These are phyloP conservation scores for Sphaerophoria rueppellii DNA, from an alignment of 2,888 invertebrate genomes.

Conservation along the genomic window DNA sequence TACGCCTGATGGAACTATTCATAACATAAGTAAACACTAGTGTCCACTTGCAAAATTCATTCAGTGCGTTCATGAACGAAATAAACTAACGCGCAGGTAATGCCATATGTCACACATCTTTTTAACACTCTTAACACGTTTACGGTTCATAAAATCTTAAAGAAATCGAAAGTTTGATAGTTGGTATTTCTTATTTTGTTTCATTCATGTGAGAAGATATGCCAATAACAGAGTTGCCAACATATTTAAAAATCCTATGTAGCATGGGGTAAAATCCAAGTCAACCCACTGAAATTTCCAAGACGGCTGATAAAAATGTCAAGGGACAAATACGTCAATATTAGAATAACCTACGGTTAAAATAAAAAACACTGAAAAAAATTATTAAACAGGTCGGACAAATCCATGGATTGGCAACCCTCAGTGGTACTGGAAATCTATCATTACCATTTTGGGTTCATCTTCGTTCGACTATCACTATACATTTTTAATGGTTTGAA, in stretches of 20 bases:
- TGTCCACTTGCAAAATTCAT: conserved; percentile 55
- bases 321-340: too few relatives aligned
- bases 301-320: background rate
- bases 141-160: conserved; percentile 26
- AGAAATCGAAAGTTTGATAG: conserved; percentile 63
- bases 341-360: background rate
- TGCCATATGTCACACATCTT: conserved; percentile 63
- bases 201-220: conserved; percentile 1
- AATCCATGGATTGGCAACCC: background rate
- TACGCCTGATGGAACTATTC: too few relatives aligned
- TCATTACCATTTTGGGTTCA: conserved; percentile 23
- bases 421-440: background rate
- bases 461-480: conserved; percentile 19
- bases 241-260: too few relatives aligned
- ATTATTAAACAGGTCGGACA: background rate
- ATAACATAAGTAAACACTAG: background rate
- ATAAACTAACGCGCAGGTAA: conserved; percentile 35
- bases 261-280: too few relatives aligned
- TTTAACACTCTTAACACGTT: conserved; percentile 63
- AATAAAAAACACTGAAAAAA: background rate
- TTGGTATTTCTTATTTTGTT: conserved; percentile 9
- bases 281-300: background rate
- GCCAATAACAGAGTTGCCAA: background rate
- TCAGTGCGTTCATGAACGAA: conserved; percentile 47
- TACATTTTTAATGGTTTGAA: conserved; percentile 47